Evolutionary conservation across 2,888 invertebrate species (phyloP).

Genomic region (Halocaridina rubra): DNA sequence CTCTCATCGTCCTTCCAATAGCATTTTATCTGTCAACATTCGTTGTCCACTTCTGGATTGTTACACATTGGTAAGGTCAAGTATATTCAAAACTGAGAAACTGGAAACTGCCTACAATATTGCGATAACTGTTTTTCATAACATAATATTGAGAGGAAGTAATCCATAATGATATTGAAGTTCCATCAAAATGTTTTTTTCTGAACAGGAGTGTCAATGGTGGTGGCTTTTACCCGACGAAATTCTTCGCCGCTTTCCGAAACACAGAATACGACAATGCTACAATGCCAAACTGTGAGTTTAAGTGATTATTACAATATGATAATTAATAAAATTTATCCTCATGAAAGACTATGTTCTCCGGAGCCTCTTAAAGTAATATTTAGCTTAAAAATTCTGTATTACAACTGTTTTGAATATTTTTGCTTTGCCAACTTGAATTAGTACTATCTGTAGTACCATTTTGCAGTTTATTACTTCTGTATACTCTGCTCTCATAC

Average conservation of each 20-base stretch:
- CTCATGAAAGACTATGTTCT: too few relatives aligned
- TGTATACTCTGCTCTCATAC: too few relatives aligned
- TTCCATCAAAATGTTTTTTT: not conserved
- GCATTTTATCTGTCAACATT: constrained; percentile 54
- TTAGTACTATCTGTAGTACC: too few relatives aligned
- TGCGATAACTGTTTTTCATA: too few relatives aligned
- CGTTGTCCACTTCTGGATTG: constrained; percentile 53
- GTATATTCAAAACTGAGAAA: not conserved
- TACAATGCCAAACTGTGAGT: constrained; percentile 52
- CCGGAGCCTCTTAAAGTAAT: too few relatives aligned
- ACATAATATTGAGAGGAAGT: not conserved
- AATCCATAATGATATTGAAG: not conserved
- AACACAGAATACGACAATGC: constrained; percentile 58
- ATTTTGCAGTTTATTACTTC: too few relatives aligned
- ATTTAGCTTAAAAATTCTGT: too few relatives aligned
- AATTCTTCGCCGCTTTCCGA: constrained; percentile 40
- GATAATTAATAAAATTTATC: too few relatives aligned
- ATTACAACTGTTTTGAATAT: too few relatives aligned
- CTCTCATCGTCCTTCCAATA: constrained; percentile 45
- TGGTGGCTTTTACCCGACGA: constrained; percentile 53
- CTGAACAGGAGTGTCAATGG: constrained; percentile 20
- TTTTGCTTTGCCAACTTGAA: too few relatives aligned
- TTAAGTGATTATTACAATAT: too few relatives aligned
- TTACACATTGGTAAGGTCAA: constrained; percentile 38
- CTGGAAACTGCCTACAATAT: not conserved